These are phyloP conservation scores for Mizuhopecten yessoensis DNA, from an alignment of 1,140 invertebrate genomes.

Conservation along the genomic window DNA sequence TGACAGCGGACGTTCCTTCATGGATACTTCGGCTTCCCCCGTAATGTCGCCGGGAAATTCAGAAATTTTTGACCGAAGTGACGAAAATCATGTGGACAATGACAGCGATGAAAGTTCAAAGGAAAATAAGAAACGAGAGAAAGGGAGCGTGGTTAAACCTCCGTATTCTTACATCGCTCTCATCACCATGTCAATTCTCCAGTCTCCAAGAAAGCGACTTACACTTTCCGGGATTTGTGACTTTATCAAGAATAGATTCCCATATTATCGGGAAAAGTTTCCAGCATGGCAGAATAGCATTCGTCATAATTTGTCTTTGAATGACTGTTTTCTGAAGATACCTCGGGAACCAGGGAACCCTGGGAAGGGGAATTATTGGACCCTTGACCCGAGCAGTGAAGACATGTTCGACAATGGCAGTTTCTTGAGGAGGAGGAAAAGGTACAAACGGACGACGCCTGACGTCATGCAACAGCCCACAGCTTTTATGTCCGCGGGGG, in stretches of 20 bases:
- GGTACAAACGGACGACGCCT: slow-evolving; percentile 93
- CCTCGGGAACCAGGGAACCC: slow-evolving; percentile 99
- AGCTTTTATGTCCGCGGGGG: slow-evolving; percentile 74
- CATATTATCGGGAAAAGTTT: slow-evolving; percentile 85
- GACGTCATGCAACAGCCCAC: slow-evolving; percentile 75
- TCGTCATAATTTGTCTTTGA: slow-evolving; percentile 97
- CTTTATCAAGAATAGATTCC: slow-evolving; percentile 99
- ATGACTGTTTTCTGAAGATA: slow-evolving; percentile 99
- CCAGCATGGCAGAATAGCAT: slow-evolving; percentile 92
- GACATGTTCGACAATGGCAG: slow-evolving; percentile 99
- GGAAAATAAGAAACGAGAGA: slow-evolving; percentile 63
- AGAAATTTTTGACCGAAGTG: slow-evolving; percentile 47
- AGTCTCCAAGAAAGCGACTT: slow-evolving; percentile 97
- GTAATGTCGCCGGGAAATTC: slow-evolving; percentile 47
- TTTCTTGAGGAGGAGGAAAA: slow-evolving; percentile 96
- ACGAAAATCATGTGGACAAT: slow-evolving; percentile 35
- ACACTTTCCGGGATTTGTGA: slow-evolving; percentile 99
- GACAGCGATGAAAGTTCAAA: slow-evolving; percentile 36
- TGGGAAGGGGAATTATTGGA: slow-evolving; percentile 99
- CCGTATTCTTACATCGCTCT: slow-evolving; percentile 99
- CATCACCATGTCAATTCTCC: slow-evolving; percentile 98
- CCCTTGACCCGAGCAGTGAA: slow-evolving; percentile 96
- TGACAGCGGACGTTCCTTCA: slow-evolving; percentile 53
- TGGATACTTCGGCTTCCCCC: slow-evolving; percentile 43
- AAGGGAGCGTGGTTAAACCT: slow-evolving; percentile 90